Evolutionary conservation across 2,888 invertebrate species (phyloP).

Genomic region (Suillia variegata): DNA sequence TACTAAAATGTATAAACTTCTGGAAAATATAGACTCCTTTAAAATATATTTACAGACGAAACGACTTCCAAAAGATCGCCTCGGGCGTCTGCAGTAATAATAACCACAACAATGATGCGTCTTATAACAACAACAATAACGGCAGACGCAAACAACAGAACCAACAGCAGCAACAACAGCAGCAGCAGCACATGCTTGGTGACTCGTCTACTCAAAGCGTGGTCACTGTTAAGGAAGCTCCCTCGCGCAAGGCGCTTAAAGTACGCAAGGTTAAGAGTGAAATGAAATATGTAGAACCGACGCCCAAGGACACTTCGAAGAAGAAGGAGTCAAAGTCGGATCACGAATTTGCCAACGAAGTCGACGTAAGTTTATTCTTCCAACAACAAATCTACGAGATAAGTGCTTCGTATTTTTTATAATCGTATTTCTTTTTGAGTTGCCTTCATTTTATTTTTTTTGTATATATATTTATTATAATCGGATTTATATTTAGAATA

Average conservation of each 20-base stretch:
- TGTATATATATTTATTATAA: background rate
- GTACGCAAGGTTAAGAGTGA: constrained; percentile 59
- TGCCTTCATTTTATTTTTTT: background rate
- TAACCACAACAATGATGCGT: constrained; percentile 32
- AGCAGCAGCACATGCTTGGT: too few relatives aligned
- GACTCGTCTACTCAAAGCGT: background rate
- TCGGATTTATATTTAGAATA: too few relatives aligned
- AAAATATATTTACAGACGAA: constrained; percentile 36
- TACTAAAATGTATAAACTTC: background rate
- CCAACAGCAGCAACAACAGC: background rate
- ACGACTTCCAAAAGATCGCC: constrained; percentile 41
- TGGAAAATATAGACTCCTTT: background rate
- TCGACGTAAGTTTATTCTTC: constrained; percentile 44
- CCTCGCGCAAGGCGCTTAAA: constrained; percentile 38
- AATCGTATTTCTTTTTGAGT: background rate
- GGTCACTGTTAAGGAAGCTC: constrained; percentile 12
- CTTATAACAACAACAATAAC: constrained; percentile 34
- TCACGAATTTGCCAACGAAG: constrained; percentile 51
- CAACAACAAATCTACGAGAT: constrained; percentile 27
- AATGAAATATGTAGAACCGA: constrained; percentile 49
- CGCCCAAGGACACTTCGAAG: constrained; percentile 35
- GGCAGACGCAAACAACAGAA: background rate
- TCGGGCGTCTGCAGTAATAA: constrained; percentile 30
- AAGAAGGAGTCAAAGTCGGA: constrained; percentile 57
- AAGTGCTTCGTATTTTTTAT: constrained; percentile 23